Base-by-base conservation (phyloP, 2,888 invertebrate species). In the Rhagonycha lutea region DNA sequence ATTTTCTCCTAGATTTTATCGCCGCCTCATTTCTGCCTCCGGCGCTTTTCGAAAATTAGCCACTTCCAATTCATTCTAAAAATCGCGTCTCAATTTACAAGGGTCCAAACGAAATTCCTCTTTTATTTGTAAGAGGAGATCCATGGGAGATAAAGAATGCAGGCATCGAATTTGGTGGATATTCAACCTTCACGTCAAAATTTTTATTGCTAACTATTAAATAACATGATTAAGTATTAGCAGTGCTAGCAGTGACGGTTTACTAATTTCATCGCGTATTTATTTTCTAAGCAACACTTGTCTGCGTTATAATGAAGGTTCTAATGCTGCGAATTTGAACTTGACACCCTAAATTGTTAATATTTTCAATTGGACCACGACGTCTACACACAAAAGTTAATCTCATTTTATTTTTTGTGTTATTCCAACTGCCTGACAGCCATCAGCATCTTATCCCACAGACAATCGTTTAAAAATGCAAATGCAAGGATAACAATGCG, bases 161-260 rank as follows among this genome's bases (percentile, higher is more conserved):
- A 76, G 69, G 12, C 63, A 65, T 65, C 26, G 47, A 12, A 47
- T 47, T 32, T 47, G 47, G 23, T 65, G 78, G 75, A 77, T 78
- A 81, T 78, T 79, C 79, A 83, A 82, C 80, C 79, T 81, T 79
- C 77, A 77, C 80, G 84, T 85, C 84, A 83, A 82, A 83, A 83
- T 82, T 82, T 82, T 81, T 82, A 82, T 81, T 79, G 79, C 79
- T 79, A 80, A 82, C 84, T 84, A 85, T 85, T 84, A 85, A 83
- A 80, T 81, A 80, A 79, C 82, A 85, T 85, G 85, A 85, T 84
- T 83, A 83, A 82, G 83, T 83, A 82, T 65, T 73, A 74, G 69
- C 61, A 32, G 63, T 67, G 75, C 26, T 26, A 60, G 61, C 29
- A 23, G 69, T 70, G 77, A 70, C 74, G 70, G 71, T 76, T 73